Conservation (phyloP, 2,797 vertebrate genomes). For the Gymnothorax reevesii region DNA sequence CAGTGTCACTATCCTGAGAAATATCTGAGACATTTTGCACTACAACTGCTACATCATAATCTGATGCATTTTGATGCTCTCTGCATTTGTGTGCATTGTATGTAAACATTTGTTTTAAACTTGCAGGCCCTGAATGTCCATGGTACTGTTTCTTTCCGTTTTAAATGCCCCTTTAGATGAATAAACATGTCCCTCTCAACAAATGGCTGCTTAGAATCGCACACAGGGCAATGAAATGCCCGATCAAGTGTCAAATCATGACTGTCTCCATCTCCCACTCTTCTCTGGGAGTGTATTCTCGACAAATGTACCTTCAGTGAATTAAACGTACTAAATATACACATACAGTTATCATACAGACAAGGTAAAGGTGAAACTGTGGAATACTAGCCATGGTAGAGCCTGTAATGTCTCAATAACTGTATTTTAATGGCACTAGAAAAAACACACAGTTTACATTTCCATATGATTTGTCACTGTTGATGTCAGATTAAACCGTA, state of each 20-base stretch:
- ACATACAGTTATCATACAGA: constrained; percentile 22
- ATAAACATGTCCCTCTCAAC: constrained; percentile 4
- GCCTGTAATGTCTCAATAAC: constrained; percentile 28
- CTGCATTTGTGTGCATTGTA: not conserved
- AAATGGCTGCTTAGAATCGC: constrained; percentile 32
- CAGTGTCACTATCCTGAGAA: not conserved
- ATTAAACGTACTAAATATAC: constrained; percentile 34
- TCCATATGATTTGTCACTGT: constrained; percentile 23
- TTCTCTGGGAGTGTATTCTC: not conserved
- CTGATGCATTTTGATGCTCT: not conserved
- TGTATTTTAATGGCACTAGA: constrained; percentile 13
- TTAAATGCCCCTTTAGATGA: no score
- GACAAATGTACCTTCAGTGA: constrained; percentile 30
- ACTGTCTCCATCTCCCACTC: not conserved
- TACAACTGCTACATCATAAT: not conserved
- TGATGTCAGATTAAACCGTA: no score
- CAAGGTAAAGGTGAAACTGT: constrained; percentile 36
- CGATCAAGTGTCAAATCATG: not conserved
- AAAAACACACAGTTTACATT: constrained; percentile 28
- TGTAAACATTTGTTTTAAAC: no score
- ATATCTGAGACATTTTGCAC: not conserved
- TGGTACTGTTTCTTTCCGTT: no score
- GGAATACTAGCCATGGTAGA: constrained; percentile 32
- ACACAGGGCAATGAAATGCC: constrained; percentile 23
- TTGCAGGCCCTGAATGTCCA: no score